A percentile compares a stretch with the other conserved stretches of the same genome.
Conservation (phyloP, 2,797 vertebrate species). For the Sarcophilus harrisii region DNA sequence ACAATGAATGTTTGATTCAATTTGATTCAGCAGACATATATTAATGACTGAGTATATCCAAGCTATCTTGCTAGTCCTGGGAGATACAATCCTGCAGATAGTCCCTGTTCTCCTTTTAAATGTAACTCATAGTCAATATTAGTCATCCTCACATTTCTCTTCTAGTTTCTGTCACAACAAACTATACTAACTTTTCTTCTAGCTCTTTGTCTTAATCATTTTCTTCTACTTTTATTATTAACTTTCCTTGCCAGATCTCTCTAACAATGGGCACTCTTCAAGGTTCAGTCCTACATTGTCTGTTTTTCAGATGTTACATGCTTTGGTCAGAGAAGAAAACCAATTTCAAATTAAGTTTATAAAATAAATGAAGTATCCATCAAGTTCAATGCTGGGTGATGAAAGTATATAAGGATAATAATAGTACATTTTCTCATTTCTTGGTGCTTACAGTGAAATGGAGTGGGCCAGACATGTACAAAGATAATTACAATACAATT, state of each 20-base stretch:
- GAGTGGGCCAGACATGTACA: background rate
- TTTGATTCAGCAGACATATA: background rate
- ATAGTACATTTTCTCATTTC: background rate
- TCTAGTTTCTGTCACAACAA: background rate
- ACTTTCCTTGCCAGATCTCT: background rate
- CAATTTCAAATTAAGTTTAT: background rate
- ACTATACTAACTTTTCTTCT: background rate
- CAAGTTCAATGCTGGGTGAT: background rate
- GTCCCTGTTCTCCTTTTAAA: background rate
- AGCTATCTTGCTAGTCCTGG: background rate
- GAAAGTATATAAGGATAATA: background rate
- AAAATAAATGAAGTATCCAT: background rate
- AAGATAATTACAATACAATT: too few species aligned
- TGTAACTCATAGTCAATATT: background rate
- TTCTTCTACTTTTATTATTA: constrained; percentile 8
- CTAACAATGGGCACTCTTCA: background rate
- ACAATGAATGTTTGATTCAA: background rate
- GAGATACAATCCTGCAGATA: background rate
- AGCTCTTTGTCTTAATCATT: background rate
- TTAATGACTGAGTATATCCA: constrained; percentile 40
- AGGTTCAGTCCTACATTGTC: too few species aligned
- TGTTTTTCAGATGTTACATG: too few species aligned
- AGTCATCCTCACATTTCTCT: background rate
- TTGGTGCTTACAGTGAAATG: background rate
- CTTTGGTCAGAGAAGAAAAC: background rate